Base-by-base conservation (phyloP, 2,888 invertebrate species). In the Mimachlamys varia region DNA sequence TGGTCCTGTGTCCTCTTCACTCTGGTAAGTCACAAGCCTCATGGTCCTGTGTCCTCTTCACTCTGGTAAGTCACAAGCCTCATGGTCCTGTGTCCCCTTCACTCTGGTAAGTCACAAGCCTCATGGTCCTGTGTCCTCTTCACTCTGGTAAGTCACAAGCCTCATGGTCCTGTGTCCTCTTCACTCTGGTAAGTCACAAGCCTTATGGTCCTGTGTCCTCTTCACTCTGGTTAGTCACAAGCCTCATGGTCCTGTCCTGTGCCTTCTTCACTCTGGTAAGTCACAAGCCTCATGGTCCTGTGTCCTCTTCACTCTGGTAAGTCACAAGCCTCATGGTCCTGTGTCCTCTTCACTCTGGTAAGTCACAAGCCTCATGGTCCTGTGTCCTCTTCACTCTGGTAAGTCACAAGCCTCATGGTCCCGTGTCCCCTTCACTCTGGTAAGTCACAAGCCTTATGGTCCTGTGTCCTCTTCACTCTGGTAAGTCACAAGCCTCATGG, bases 361-460 rank as follows among this genome's bases (percentile, higher is more conserved):
- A n/a, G n/a, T 98, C 96, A 98, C 98, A 93, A 98, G 98, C 96
- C 97, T 98, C 91, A 98, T 98, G 98, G 98, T 98, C 95, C 98
- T 98, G 62, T 94, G 97, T 97, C 62, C 96, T 98, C 62, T 96
- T 98, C 93, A 98, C 98, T 0, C n/a, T n/a, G n/a, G n/a, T n/a
- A n/a, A n/a, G n/a, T 98, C 96, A 98, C 98, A 93, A 98, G 98
- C 96, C 97, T 98, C 91, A 98, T 98, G 98, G 98, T 98, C 95
- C 98, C 98, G 62, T 94, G 97, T 97, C 62, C 96, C 98, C 62
- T 96, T 98, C 93, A 98, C 98, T 0, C n/a, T n/a, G n/a, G n/a
- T n/a, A n/a, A n/a, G n/a, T 98, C 96, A 98, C 98, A 93, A 98
- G 98, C 96, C 97, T 98, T 91, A 98, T 98, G 98, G 98, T 98